phyloP scores from a whole-genome alignment of 2,113 vertebrate species.

The Equus quagga region DNA sequence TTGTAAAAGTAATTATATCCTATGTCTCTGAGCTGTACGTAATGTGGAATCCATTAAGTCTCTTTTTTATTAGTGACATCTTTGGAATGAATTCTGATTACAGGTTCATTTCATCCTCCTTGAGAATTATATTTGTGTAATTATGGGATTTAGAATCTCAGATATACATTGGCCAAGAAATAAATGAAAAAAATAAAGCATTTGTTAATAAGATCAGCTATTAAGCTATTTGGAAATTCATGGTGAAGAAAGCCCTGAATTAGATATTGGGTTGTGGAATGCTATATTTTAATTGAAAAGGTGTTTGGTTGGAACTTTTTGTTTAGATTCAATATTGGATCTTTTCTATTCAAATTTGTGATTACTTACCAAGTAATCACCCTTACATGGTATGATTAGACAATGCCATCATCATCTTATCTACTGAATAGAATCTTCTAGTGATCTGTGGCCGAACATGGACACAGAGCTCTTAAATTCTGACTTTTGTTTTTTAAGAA shows the following conservation, averaged over 20 bases:
- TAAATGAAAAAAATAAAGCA: conserved; percentile 18
- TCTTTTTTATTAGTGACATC: conserved; percentile 48
- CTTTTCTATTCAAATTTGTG: conserved; percentile 44
- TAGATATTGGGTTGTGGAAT: neutral
- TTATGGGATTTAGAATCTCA: conserved; percentile 52
- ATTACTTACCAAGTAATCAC: conserved; percentile 44
- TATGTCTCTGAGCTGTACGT: neutral
- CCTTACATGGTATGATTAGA: conserved; percentile 31
- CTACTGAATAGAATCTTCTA: conserved; percentile 29
- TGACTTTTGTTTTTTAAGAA: conserved; percentile 9
- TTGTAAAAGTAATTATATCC: conserved; percentile 42
- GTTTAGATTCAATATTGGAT: conserved; percentile 33
- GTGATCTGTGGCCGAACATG: neutral
- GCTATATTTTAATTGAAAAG: conserved; percentile 42
- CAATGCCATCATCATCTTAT: neutral
- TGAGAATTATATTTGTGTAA: conserved; percentile 28
- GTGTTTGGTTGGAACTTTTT: conserved; percentile 25
- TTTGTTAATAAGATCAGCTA: conserved; percentile 50
- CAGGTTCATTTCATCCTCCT: conserved; percentile 12
- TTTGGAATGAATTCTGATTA: conserved; percentile 44
- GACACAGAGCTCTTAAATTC: neutral
- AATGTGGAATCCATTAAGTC: conserved; percentile 1
- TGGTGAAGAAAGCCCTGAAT: conserved; percentile 5
- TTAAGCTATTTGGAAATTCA: conserved; percentile 41
- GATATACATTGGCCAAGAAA: conserved; percentile 38